Evolutionary conservation across 2,888 invertebrate species (phyloP).

Genomic region (Oscheius sp.): DNA sequence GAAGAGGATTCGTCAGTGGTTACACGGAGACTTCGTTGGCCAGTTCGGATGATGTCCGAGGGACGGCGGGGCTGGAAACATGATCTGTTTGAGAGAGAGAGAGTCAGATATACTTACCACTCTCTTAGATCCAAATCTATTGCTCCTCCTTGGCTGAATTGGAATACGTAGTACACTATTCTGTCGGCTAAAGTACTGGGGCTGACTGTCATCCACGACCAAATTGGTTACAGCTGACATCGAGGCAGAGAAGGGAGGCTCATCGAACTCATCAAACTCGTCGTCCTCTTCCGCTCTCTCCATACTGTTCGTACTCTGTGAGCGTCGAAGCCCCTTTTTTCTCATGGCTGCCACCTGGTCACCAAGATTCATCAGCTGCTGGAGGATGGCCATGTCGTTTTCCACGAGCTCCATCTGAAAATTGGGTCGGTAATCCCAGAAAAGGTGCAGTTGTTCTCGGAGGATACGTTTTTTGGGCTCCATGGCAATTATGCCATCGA

Average conservation of each 20-base stretch:
- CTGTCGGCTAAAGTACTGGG: constrained; percentile 71
- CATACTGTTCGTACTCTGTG: constrained; percentile 47
- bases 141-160: constrained; percentile 68
- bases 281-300: constrained; percentile 45
- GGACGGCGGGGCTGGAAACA: constrained; percentile 42
- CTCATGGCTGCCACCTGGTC: constrained; percentile 64
- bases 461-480: background rate
- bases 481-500: background rate
- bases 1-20: constrained; percentile 45
- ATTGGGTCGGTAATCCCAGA: background rate
- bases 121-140: constrained; percentile 62
- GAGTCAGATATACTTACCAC: constrained; percentile 30
- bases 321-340: constrained; percentile 46
- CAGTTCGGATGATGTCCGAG: constrained; percentile 50
- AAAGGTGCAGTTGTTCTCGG: background rate
- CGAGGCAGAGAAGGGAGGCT: constrained; percentile 57
- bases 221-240: constrained; percentile 68
- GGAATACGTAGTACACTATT: constrained; percentile 72
- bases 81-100: background rate
- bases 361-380: constrained; percentile 69
- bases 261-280: constrained; percentile 50
- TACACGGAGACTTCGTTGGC: constrained; percentile 42
- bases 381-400: constrained; percentile 71
- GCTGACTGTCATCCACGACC: constrained; percentile 63
- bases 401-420: constrained; percentile 72